phyloP scores from a whole-genome alignment of 2,797 vertebrate species.

The Hipposideros larvatus region DNA sequence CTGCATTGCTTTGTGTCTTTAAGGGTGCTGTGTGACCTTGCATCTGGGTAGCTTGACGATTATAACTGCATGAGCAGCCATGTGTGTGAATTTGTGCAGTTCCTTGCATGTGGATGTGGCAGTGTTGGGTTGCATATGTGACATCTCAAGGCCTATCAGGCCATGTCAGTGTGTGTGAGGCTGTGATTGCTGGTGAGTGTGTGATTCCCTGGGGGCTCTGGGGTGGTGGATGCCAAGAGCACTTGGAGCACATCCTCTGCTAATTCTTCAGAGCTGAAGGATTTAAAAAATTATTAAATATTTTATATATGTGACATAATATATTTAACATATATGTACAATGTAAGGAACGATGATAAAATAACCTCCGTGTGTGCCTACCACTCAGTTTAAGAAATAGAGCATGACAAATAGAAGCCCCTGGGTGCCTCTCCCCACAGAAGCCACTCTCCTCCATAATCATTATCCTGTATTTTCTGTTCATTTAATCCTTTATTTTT shows the following conservation, averaged over 20 bases:
- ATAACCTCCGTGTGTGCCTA: background rate
- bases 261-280: background rate
- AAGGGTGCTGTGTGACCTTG: conserved; percentile 1
- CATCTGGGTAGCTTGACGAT: background rate
- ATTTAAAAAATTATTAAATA: conserved; percentile 5
- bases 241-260: background rate
- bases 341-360: conserved; percentile 16
- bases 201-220: background rate
- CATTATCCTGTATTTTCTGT: conserved; percentile 6
- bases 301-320: conserved; percentile 3
- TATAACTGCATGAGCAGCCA: background rate
- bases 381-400: conserved; percentile 42
- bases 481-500: background rate
- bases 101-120: background rate
- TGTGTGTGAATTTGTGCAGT: background rate
- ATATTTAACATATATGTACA: conserved; percentile 42
- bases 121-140: background rate
- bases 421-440: background rate
- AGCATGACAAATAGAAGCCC: background rate
- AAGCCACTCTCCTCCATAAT: background rate
- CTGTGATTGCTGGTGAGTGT: background rate
- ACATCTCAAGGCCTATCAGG: conserved; percentile 17
- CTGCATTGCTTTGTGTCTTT: conserved; percentile 55
- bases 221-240: background rate
- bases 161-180: background rate